Base-by-base conservation (phyloP, 2,113 vertebrate species). In the Hemicordylus capensis region DNA sequence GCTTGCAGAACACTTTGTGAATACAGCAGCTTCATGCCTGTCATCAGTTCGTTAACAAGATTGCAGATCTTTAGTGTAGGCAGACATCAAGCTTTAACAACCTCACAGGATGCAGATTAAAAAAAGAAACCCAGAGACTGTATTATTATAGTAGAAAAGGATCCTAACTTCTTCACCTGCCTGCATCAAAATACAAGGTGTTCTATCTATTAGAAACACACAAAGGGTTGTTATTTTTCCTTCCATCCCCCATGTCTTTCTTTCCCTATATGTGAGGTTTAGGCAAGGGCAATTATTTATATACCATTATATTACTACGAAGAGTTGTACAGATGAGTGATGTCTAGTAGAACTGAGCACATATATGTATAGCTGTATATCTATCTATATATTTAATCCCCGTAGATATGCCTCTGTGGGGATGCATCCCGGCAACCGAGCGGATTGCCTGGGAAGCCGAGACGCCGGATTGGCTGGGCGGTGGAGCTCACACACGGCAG, bases 11-110 rank as follows among this genome's bases (percentile, higher is more conserved):
- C 72, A 87, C 67, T 90, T 88, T 42, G 39, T 90, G 78, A 80
- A 80, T 80, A 89, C 85, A 81, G 77, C 79, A 91, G 84, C 89
- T 92, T 93, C 84, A 90, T 90, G 89, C 84, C 72, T 93, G 91
- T 93, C 91, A 94, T 89, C 88, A 88, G 86, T 79, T 69, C 39
- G 90, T 91, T 91, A 93, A 93, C 73, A 85, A 31, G 56, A 91
- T 85, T 90, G 72, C 80, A 83, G 61, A 76, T 42, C 75, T 93
- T 85, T 82, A 93, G 80, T 85, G 88, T 42, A 91, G 66, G 66
- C 90, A 92, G 85, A 88, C 72, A 87, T 87, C 89, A 90, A 90
- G 78, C 56, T 84, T 83, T 81, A 89, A 82, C 81, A 87, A 58
- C 59, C 87, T 80, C 67, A 79, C 69, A 86, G 88, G 31, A 85